Evolutionary conservation across 1,140 invertebrate species (phyloP).

Genomic region (Pseudobourletiella spinata): DNA sequence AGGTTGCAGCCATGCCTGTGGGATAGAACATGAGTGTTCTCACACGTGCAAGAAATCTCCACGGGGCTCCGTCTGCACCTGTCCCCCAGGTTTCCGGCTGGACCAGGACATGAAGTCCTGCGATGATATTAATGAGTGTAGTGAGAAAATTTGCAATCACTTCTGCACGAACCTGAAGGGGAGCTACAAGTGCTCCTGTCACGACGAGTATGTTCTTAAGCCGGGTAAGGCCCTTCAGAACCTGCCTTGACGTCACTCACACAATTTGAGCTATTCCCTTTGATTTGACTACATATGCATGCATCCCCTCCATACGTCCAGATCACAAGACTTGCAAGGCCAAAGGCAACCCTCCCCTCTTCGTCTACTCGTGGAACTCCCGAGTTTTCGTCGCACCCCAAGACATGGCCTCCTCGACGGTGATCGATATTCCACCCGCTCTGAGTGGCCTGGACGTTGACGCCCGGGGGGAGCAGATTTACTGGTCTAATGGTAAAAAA

Average conservation of each 20-base stretch:
- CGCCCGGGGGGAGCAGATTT: not conserved
- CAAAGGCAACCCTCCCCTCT: conserved; percentile 3
- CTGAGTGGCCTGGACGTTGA: conserved; percentile 11
- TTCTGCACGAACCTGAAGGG: conserved; percentile 70
- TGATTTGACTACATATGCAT: not conserved
- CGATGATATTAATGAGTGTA: conserved; percentile 56
- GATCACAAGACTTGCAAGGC: conserved; percentile 14
- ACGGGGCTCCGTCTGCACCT: conserved; percentile 42
- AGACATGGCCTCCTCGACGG: not conserved
- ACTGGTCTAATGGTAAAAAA: not conserved
- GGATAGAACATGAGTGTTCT: conserved; percentile 9
- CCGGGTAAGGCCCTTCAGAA: no score
- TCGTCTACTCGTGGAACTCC: conserved; percentile 1
- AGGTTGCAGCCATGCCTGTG: conserved; percentile 7
- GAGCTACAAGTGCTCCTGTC: conserved; percentile 64
- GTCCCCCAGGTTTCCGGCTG: conserved; percentile 39
- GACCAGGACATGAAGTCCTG: conserved; percentile 59
- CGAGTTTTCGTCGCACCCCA: not conserved
- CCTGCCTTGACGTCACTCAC: no score
- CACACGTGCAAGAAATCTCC: conserved; percentile 8
- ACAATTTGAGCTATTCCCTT: no score
- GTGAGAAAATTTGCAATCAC: conserved; percentile 64
- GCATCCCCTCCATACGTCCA: not conserved
- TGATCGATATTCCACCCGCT: not conserved
- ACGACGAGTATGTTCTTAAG: conserved; percentile 4